These are phyloP conservation scores for Hippoglossus stenolepis DNA, from an alignment of 2,113 vertebrate genomes.

Conservation along the genomic window DNA sequence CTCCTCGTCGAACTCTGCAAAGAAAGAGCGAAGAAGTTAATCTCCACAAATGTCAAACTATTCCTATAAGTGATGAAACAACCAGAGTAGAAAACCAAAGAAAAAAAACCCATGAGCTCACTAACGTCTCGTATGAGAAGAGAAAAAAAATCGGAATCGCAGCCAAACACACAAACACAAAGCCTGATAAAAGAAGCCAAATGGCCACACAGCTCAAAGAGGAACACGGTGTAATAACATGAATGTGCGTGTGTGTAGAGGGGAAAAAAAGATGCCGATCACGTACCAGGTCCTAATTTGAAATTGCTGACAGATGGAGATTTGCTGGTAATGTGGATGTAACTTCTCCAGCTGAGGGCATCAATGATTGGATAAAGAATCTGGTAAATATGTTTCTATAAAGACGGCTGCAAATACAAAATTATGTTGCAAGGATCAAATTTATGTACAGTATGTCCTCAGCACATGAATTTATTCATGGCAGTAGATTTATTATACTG, in stretches of 20 bases:
- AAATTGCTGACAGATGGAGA: slow-evolving; percentile 74
- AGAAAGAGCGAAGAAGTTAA: background rate
- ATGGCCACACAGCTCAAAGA: slow-evolving; percentile 26
- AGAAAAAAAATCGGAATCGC: slow-evolving; percentile 1
- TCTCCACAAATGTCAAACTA: background rate
- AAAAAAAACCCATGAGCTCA: slow-evolving; percentile 38
- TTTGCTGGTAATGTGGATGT: slow-evolving; percentile 40
- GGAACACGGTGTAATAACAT: background rate
- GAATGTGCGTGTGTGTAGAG: slow-evolving; percentile 4
- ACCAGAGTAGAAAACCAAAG: slow-evolving; percentile 8
- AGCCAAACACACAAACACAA: slow-evolving; percentile 37
- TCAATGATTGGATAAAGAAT: slow-evolving; percentile 30
- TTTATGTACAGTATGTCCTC: background rate
- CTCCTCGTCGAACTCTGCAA: background rate
- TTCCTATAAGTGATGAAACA: slow-evolving; percentile 7
- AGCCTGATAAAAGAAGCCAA: slow-evolving; percentile 36
- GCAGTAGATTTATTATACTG: background rate
- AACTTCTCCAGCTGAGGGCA: slow-evolving; percentile 52
- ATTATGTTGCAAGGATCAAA: background rate
- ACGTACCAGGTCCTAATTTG: slow-evolving; percentile 54
- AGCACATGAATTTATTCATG: background rate
- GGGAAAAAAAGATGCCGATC: slow-evolving; percentile 31
- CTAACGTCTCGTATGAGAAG: slow-evolving; percentile 2
- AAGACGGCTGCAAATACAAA: background rate
- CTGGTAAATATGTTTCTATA: slow-evolving; percentile 13